A percentile compares a stretch with the other conserved stretches of the same genome.
phyloP scores from a whole-genome alignment of 1,140 invertebrate species.

The Bombus impatiens region DNA sequence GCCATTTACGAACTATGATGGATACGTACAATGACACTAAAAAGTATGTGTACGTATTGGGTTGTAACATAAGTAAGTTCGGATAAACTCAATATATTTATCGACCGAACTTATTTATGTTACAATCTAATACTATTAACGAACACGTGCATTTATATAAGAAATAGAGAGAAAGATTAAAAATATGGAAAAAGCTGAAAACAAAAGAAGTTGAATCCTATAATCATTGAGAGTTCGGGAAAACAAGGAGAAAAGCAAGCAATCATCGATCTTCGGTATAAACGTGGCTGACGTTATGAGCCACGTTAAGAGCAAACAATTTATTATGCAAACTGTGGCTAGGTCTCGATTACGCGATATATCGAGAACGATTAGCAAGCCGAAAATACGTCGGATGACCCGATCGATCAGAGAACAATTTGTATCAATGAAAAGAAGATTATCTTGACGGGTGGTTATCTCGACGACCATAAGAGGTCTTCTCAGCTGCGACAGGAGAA shows the following conservation, averaged over 20 bases:
- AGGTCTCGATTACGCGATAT: not conserved
- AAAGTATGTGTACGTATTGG: too few species aligned
- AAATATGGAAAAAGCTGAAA: not conserved
- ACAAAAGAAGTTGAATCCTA: too few species aligned
- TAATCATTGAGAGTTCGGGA: not conserved
- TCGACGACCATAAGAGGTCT: slow-evolving; percentile 38
- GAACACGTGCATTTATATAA: not conserved
- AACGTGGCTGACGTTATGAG: not conserved
- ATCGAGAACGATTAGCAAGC: not conserved
- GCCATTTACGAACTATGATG: not conserved
- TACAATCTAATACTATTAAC: too few species aligned
- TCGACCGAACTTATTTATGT: too few species aligned
- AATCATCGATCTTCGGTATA: slow-evolving; percentile 27
- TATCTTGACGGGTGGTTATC: slow-evolving; percentile 22
- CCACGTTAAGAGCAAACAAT: slow-evolving; percentile 1
- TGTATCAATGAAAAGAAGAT: slow-evolving; percentile 39
- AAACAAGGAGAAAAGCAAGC: not conserved
- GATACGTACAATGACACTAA: not conserved
- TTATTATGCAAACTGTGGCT: slow-evolving; percentile 30
- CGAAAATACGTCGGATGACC: not conserved
- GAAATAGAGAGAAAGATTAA: not conserved
- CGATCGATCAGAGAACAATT: slow-evolving; percentile 38
- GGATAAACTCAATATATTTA: too few species aligned
- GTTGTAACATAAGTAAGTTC: too few species aligned
- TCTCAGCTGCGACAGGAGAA: slow-evolving; percentile 32